Conservation (phyloP, 30 jellyfish, hydroid and myxozoan species). For the Hydractinia symbiolongicarpus region DNA sequence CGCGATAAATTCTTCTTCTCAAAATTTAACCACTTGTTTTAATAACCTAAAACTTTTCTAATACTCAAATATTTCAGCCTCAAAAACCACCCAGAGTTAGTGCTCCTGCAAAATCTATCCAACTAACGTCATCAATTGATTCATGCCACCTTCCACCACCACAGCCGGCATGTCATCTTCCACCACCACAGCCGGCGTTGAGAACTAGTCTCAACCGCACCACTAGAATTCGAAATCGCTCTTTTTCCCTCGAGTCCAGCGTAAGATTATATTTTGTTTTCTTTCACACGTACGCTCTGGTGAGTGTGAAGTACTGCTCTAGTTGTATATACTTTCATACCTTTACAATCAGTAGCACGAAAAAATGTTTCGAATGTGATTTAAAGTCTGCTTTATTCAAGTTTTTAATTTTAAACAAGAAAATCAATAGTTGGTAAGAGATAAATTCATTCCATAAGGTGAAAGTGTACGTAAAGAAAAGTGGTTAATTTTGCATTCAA, state of each 20-base stretch:
- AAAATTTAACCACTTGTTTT: too few species aligned
- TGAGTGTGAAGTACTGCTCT: background rate
- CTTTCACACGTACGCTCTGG: conserved; percentile 6
- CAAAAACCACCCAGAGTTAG: conserved; percentile 40
- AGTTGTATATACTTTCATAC: background rate
- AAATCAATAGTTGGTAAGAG: too few species aligned
- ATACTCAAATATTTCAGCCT: conserved; percentile 21
- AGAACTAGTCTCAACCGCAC: background rate
- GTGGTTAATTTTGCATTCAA: too few species aligned
- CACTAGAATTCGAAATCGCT: background rate
- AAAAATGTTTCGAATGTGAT: too few species aligned
- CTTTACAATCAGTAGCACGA: background rate
- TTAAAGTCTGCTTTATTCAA: too few species aligned
- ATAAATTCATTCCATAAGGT: too few species aligned
- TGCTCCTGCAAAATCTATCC: conserved; percentile 11
- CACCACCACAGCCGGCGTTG: conserved; percentile 13
- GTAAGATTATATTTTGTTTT: background rate
- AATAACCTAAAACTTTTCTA: background rate
- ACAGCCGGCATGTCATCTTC: background rate
- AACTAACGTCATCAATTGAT: background rate
- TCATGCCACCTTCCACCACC: background rate
- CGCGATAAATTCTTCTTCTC: too few species aligned
- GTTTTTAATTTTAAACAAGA: too few species aligned
- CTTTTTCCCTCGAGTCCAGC: conserved; percentile 10
- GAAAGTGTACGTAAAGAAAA: too few species aligned